Conservation (phyloP, 2,888 invertebrate genomes). For the Diplazon laetatorius region DNA sequence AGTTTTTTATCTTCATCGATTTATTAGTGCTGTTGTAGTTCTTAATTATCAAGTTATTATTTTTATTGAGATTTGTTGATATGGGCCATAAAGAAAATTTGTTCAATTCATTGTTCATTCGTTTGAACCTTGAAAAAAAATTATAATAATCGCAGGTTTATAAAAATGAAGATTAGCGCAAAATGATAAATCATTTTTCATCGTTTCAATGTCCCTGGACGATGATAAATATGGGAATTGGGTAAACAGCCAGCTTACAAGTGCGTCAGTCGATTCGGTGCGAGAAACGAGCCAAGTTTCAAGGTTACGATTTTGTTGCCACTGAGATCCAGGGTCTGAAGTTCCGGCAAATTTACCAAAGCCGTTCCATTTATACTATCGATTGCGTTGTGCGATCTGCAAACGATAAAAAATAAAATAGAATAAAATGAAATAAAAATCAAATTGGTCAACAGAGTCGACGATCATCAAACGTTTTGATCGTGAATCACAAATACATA, state of each 20-base stretch:
- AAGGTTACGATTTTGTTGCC: constrained; percentile 86
- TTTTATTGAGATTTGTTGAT: no score
- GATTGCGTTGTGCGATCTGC: constrained; percentile 84
- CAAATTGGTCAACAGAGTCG: background rate
- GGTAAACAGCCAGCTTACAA: no score
- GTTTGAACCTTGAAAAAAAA: no score
- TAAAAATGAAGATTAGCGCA: no score
- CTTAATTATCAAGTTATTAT: no score
- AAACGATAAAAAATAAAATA: constrained; percentile 65
- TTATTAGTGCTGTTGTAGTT: background rate
- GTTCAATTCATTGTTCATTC: no score
- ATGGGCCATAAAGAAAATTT: no score
- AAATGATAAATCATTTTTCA: no score
- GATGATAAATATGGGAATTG: no score
- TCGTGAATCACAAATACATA: background rate
- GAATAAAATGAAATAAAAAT: constrained; percentile 32
- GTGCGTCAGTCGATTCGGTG: constrained; percentile 83
- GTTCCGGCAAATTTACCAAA: constrained; percentile 83
- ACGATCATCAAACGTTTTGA: background rate
- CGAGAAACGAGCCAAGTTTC: constrained; percentile 85
- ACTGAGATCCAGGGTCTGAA: constrained; percentile 86
- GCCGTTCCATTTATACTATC: constrained; percentile 81
- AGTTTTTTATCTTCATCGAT: no score
- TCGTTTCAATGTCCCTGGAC: no score
- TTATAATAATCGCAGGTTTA: no score